Conservation (phyloP, 2,797 vertebrate species). For the Pangasius larnaudii region DNA sequence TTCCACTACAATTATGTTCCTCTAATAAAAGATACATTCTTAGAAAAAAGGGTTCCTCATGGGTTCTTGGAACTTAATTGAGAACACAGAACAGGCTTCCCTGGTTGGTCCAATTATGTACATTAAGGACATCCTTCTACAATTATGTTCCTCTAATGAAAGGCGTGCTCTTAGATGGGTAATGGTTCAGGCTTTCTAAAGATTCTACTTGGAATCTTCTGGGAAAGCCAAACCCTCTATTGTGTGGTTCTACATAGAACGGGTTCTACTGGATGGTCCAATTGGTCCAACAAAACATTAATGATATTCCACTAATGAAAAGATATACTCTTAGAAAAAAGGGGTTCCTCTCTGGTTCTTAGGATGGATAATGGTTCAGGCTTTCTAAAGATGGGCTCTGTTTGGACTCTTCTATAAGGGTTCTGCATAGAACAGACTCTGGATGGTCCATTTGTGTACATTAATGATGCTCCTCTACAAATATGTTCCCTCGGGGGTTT, state of each 20-base stretch:
- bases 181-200: neutral
- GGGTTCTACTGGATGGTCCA: neutral
- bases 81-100: no score
- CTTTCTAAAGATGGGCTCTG: neutral
- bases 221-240: neutral
- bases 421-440: neutral
- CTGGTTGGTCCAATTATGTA: no score
- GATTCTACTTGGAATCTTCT: neutral
- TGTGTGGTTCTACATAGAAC: no score
- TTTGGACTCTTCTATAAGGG: no score
- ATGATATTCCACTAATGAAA: neutral
- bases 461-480: neutral
- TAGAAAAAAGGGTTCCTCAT: no score
- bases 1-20: neutral
- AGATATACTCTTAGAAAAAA: neutral
- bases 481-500: neutral
- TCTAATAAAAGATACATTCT: neutral
- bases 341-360: neutral
- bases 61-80: no score
- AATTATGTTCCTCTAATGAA: no score
- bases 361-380: neutral
- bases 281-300: neutral
- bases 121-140: no score
- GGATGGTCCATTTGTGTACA: neutral
- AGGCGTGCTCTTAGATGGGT: neutral